Evolutionary conservation across 1,140 invertebrate genomes (phyloP).

Genomic region (Drosophila neocordata): DNA sequence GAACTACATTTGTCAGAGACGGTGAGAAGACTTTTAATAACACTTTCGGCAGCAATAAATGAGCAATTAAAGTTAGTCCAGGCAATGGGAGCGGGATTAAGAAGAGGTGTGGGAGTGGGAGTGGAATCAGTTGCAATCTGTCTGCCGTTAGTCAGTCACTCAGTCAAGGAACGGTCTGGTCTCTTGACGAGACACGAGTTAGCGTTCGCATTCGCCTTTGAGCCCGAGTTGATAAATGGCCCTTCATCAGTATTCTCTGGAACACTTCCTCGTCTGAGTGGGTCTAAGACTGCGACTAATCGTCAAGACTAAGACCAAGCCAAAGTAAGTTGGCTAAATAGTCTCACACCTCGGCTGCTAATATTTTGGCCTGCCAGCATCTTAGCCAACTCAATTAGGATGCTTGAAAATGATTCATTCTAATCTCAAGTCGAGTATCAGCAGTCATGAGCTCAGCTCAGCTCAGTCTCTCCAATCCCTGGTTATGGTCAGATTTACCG

Average conservation of each 20-base stretch:
- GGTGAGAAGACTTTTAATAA: constrained; percentile 36
- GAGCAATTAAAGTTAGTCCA: constrained; percentile 62
- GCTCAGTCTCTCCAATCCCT: not conserved
- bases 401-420: constrained; percentile 76
- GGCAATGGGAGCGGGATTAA: constrained; percentile 11
- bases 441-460: constrained; percentile 57
- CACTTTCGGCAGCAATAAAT: constrained; percentile 44
- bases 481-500: constrained; percentile 54
- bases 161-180: constrained; percentile 16
- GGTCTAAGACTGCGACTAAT: constrained; percentile 32
- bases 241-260: constrained; percentile 49
- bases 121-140: constrained; percentile 25
- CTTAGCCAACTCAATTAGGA: constrained; percentile 73
- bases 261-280: constrained; percentile 22
- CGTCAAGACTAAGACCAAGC: constrained; percentile 34
- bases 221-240: constrained; percentile 58
- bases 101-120: constrained; percentile 12
- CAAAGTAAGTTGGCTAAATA: constrained; percentile 45
- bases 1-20: constrained; percentile 61
- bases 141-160: constrained; percentile 41
- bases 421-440: constrained; percentile 77
- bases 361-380: constrained; percentile 53
- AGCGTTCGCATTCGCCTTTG: constrained; percentile 7
- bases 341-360: constrained; percentile 49
- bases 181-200: constrained; percentile 68